Percentiles rank a stretch among this genome's conserved stretches.
These are phyloP conservation scores for Cottoperca gobio DNA, from an alignment of 2,797 vertebrate species.

Conservation along the genomic window DNA sequence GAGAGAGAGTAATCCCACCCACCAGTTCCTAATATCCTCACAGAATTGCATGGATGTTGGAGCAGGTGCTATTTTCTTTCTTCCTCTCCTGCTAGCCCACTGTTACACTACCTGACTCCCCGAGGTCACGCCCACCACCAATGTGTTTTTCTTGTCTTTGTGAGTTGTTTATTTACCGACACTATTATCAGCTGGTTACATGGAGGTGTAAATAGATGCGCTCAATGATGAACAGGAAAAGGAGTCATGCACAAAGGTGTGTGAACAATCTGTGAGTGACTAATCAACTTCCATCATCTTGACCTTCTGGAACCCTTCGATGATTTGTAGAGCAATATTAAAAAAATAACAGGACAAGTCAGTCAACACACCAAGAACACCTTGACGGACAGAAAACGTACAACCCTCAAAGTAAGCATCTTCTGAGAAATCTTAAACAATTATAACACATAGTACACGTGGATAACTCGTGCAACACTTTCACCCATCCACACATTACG, in stretches of 20 bases:
- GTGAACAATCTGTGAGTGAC: not conserved
- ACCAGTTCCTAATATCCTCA: constrained; percentile 46
- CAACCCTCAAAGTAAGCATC: not conserved
- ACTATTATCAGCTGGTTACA: constrained; percentile 30
- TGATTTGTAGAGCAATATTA: not conserved
- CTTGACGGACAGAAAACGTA: not conserved
- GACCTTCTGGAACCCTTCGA: no score
- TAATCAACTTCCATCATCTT: not conserved
- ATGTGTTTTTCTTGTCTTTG: constrained; percentile 6
- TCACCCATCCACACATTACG: no score
- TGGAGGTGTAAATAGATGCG: constrained; percentile 19
- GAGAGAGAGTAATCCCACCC: constrained; percentile 49
- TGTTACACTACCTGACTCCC: constrained; percentile 26
- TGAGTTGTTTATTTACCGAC: constrained; percentile 42
- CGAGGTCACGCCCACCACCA: constrained; percentile 16
- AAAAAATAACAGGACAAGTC: not conserved
- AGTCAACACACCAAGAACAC: not conserved
- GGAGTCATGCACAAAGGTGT: not conserved
- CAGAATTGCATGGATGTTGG: constrained; percentile 33
- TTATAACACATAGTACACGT: not conserved
- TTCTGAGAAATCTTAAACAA: not conserved
- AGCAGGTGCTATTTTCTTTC: constrained; percentile 32
- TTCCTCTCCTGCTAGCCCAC: constrained; percentile 1
- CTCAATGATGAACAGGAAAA: not conserved
- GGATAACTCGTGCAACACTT: no score